A percentile compares a stretch with the other conserved stretches of the same genome.
phyloP scores from a whole-genome alignment of 1,140 invertebrate genomes.

The Rhizoglyphus robini region DNA sequence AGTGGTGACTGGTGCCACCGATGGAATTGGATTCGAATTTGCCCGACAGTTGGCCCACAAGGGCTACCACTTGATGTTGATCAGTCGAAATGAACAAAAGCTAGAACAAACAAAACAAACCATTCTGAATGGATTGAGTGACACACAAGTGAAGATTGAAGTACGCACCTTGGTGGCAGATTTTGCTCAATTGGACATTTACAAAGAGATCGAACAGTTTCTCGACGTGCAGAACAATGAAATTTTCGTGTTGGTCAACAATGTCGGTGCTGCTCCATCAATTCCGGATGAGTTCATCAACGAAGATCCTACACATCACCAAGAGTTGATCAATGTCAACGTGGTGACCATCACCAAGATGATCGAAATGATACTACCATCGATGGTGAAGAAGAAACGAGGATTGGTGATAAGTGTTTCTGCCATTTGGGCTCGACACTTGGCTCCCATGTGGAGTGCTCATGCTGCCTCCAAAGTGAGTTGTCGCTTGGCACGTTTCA shows the following conservation, averaged over 20 bases:
- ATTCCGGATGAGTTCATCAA: neutral
- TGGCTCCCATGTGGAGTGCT: slow-evolving; percentile 2
- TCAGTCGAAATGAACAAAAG: slow-evolving; percentile 69
- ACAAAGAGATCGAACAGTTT: slow-evolving; percentile 10
- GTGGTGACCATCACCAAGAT: neutral
- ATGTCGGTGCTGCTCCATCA: slow-evolving; percentile 17
- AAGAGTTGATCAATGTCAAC: neutral
- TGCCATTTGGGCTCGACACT: neutral
- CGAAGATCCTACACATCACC: neutral
- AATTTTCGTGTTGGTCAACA: slow-evolving; percentile 21
- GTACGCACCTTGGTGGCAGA: slow-evolving; percentile 11
- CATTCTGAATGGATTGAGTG: neutral
- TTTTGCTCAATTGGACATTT: slow-evolving; percentile 19
- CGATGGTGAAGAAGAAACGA: neutral
- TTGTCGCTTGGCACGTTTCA: neutral
- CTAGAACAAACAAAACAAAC: slow-evolving; percentile 48
- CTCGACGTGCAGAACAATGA: neutral
- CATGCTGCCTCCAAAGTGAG: slow-evolving; percentile 19
- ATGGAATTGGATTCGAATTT: slow-evolving; percentile 77
- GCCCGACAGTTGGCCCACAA: slow-evolving; percentile 60
- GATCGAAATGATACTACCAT: neutral
- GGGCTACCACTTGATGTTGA: slow-evolving; percentile 70
- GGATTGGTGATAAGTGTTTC: slow-evolving; percentile 19
- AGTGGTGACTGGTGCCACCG: slow-evolving; percentile 76
- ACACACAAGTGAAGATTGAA: neutral